phyloP scores from a whole-genome alignment of 2,888 invertebrate genomes.

The Yponomeuta evonymella region DNA sequence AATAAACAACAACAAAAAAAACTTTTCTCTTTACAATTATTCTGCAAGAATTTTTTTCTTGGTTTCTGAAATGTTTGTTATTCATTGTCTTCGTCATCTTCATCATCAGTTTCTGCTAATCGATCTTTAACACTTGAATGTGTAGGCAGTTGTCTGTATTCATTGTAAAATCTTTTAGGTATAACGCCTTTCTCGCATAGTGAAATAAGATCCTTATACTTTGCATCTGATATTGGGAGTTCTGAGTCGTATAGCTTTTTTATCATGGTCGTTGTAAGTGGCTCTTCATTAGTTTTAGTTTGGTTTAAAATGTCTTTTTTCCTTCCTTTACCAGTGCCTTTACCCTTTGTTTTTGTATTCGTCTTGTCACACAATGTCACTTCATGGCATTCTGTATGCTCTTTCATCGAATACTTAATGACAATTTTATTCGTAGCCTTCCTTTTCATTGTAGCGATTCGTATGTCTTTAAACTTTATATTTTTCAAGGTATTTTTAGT shows the following conservation, averaged over 20 bases:
- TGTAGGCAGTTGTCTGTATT: not conserved
- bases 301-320: not conserved
- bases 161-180: slow-evolving; percentile 3
- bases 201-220: slow-evolving; percentile 2
- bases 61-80: no score
- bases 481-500: not conserved
- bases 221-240: not conserved
- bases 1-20: no score
- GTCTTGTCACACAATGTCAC: not conserved
- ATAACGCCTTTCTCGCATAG: not conserved
- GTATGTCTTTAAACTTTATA: slow-evolving; percentile 1
- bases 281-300: not conserved
- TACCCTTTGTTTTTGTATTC: not conserved
- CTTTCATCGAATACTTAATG: slow-evolving; percentile 5
- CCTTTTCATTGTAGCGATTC: slow-evolving; percentile 4
- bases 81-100: not conserved
- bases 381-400: not conserved
- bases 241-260: not conserved
- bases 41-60: no score
- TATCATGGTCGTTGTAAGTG: not conserved
- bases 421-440: not conserved
- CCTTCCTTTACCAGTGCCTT: not conserved
- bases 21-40: no score
- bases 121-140: not conserved
- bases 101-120: not conserved